A percentile compares a stretch with the other conserved stretches of the same genome.
Evolutionary conservation across 2,113 vertebrate species (phyloP).

Genomic region (Bubo bubo): DNA sequence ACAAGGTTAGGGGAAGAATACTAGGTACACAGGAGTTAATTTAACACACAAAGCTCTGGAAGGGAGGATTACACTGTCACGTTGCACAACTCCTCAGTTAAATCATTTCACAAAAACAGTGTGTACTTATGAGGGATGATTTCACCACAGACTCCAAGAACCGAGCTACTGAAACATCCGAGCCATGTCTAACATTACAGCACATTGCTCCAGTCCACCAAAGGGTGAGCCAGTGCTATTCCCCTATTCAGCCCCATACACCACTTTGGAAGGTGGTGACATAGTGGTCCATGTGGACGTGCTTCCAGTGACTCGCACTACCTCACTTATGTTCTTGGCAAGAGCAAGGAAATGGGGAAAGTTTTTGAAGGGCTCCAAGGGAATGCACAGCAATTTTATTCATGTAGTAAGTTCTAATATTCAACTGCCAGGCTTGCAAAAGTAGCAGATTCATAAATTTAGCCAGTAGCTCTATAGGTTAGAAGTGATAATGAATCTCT

Average conservation of each 20-base stretch:
- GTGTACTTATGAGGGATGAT: background rate
- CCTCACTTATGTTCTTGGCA: background rate
- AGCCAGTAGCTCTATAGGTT: background rate
- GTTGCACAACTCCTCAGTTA: background rate
- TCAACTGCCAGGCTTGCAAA: background rate
- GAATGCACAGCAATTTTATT: background rate
- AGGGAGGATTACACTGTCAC: background rate
- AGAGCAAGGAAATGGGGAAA: background rate
- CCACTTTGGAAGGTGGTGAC: background rate
- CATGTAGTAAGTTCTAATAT: rapidly evolving
- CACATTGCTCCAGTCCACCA: background rate
- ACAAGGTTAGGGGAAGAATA: background rate
- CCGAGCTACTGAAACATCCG: background rate
- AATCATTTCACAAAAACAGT: background rate
- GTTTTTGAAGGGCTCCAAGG: background rate
- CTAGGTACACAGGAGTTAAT: background rate
- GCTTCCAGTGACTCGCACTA: background rate
- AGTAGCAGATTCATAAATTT: background rate
- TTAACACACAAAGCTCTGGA: background rate
- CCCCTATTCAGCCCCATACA: rapidly evolving
- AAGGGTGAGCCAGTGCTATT: background rate
- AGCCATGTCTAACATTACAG: background rate
- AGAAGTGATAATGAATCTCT: background rate
- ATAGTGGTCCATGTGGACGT: rapidly evolving
- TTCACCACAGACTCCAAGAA: background rate